These are phyloP conservation scores for Poecilia gillii DNA, from an alignment of 2,797 vertebrate species.

Conservation along the genomic window DNA sequence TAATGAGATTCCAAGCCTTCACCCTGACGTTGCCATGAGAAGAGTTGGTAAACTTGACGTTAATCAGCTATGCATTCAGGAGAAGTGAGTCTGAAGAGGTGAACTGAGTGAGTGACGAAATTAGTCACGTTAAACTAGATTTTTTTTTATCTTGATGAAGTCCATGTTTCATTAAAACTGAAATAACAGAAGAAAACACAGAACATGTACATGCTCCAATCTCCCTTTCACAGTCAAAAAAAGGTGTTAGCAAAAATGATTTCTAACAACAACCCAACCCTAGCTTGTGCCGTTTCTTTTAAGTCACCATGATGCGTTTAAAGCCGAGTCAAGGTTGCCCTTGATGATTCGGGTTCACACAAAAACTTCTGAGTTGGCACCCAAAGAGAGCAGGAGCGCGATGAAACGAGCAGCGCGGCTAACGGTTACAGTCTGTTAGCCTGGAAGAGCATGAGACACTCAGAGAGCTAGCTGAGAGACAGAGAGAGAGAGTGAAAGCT, in stretches of 20 bases:
- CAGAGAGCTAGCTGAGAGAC: constrained; percentile 5
- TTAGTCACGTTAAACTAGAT: not conserved
- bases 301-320: constrained; percentile 36
- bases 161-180: constrained; percentile 1
- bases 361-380: constrained; percentile 26
- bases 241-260: constrained; percentile 11
- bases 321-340: constrained; percentile 44
- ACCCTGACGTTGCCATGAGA: constrained; percentile 35
- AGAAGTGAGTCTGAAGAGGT: not conserved
- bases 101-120: not conserved
- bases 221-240: constrained; percentile 15
- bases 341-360: constrained; percentile 44
- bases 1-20: constrained; percentile 21
- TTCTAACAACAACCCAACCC: constrained; percentile 7
- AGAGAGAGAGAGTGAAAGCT: not conserved
- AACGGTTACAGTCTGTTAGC: constrained; percentile 45
- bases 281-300: constrained; percentile 37
- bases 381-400: constrained; percentile 22
- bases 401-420: constrained; percentile 12
- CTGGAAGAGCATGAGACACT: constrained; percentile 49
- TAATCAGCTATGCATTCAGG: constrained; percentile 45
- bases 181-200: not conserved
- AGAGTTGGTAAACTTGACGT: constrained; percentile 45
- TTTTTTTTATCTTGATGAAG: not conserved
- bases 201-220: not conserved